Percentiles rank a stretch among this genome's conserved stretches.
Evolutionary conservation across 2,888 invertebrate species (phyloP).

Genomic region (Ceramica pisi): DNA sequence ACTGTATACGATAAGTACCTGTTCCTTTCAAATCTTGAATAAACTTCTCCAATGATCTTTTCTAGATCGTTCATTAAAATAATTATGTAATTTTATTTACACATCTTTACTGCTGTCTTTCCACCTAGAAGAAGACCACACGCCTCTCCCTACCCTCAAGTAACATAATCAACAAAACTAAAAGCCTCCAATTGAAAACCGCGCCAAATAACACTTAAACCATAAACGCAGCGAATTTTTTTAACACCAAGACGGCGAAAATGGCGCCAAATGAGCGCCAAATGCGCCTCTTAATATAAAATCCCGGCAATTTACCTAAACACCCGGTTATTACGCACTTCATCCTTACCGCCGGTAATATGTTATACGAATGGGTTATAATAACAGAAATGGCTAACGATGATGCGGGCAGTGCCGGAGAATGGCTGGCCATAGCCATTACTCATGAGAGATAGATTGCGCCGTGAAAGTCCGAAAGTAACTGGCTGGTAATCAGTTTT

Average conservation of each 20-base stretch:
- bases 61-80: background rate
- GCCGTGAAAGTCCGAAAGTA: constrained; percentile 70
- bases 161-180: constrained; percentile 22
- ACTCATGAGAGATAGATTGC: constrained; percentile 71
- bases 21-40: background rate
- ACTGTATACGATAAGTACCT: background rate
- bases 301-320: constrained; percentile 69
- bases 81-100: too few species aligned
- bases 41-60: background rate
- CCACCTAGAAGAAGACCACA: constrained; percentile 26
- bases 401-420: constrained; percentile 63
- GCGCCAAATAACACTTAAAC: constrained; percentile 47
- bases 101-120: background rate
- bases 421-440: constrained; percentile 65
- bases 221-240: constrained; percentile 40
- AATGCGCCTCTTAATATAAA: constrained; percentile 62
- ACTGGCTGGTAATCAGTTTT: constrained; percentile 60
- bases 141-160: background rate
- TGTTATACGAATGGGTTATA: constrained; percentile 73
- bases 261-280: constrained; percentile 51
- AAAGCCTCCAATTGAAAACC: constrained; percentile 44
- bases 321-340: constrained; percentile 68
- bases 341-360: constrained; percentile 67
- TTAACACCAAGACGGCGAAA: constrained; percentile 53
- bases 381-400: constrained; percentile 76